Conservation (phyloP, 2,888 invertebrate species). For the Drosophila demipolita region DNA sequence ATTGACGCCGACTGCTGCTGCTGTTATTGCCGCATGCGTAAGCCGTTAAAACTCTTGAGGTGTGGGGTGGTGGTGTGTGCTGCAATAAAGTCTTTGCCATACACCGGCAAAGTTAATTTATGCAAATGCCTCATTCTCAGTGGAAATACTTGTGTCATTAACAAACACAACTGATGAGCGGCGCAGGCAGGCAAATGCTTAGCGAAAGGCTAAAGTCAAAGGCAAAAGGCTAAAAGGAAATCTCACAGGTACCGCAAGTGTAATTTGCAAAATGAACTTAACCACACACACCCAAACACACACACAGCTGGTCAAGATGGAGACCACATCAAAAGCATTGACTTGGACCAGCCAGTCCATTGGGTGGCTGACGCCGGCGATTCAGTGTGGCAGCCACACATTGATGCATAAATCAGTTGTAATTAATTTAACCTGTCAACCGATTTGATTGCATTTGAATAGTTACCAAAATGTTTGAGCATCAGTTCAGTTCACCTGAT, state of each 20-base stretch:
- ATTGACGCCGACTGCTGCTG: slow-evolving; percentile 24
- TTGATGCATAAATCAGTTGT: slow-evolving; percentile 64
- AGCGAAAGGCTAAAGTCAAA: slow-evolving; percentile 17
- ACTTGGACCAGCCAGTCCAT: slow-evolving; percentile 15
- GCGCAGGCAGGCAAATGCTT: slow-evolving; percentile 1
- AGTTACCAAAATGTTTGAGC: slow-evolving; percentile 35
- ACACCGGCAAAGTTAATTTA: slow-evolving; percentile 64
- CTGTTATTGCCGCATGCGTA: slow-evolving; percentile 12
- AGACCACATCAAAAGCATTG: slow-evolving; percentile 69
- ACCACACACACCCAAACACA: slow-evolving; percentile 51
- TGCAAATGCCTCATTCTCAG: slow-evolving; percentile 68
- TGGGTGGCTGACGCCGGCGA: not conserved
- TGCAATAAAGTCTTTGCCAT: slow-evolving; percentile 34
- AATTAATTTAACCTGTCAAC: slow-evolving; percentile 74
- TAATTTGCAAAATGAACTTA: slow-evolving; percentile 69
- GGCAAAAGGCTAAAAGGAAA: slow-evolving; percentile 31
- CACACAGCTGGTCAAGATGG: slow-evolving; percentile 53
- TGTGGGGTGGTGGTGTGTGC: rapidly evolving
- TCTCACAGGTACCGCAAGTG: slow-evolving; percentile 64
- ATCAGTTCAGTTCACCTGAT: not conserved
- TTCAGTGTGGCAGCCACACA: slow-evolving; percentile 2
- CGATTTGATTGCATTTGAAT: slow-evolving; percentile 62
- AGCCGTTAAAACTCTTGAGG: not conserved
- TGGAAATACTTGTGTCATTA: slow-evolving; percentile 73
- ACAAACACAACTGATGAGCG: slow-evolving; percentile 47